A percentile compares a stretch with the other conserved stretches of the same genome.
phyloP scores from a whole-genome alignment of 2,888 invertebrate species.

The Argyresthia goedartella region DNA sequence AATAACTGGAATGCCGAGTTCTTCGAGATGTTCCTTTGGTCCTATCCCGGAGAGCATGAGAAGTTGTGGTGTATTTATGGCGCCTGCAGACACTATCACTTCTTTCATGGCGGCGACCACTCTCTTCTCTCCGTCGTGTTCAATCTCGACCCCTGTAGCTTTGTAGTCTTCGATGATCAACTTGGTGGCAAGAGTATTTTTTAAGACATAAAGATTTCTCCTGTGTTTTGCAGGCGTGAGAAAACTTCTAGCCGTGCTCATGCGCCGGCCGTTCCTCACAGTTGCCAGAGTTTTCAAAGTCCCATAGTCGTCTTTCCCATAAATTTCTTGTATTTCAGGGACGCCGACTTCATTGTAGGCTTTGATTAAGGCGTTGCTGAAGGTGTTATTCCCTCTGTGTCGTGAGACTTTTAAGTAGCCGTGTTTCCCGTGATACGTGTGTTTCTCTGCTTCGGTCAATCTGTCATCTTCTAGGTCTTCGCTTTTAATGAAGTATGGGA shows the following conservation, averaged over 20 bases:
- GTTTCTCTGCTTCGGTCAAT: constrained; percentile 17
- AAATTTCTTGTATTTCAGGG: constrained; percentile 76
- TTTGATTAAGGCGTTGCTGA: constrained; percentile 16
- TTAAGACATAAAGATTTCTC: constrained; percentile 29
- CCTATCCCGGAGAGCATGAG: constrained; percentile 67
- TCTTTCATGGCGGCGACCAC: constrained; percentile 49
- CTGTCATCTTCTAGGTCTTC: constrained; percentile 44
- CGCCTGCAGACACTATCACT: constrained; percentile 58
- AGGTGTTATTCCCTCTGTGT: constrained; percentile 12
- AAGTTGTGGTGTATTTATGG: constrained; percentile 63
- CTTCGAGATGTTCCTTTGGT: constrained; percentile 42
- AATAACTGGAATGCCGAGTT: constrained; percentile 41
- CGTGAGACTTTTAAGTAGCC: constrained; percentile 42
- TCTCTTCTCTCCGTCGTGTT: constrained; percentile 36
- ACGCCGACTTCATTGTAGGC: constrained; percentile 51
- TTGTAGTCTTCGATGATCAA: constrained; percentile 43
- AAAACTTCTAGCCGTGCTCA: constrained; percentile 80
- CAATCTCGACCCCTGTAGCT: constrained; percentile 35
- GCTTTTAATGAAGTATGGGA: constrained; percentile 62
- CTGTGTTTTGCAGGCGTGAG: constrained; percentile 44
- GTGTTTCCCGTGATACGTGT: constrained; percentile 36
- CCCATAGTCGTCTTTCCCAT: constrained; percentile 80
- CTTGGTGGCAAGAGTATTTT: constrained; percentile 44
- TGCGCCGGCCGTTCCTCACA: constrained; percentile 74
- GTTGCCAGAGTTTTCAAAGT: constrained; percentile 83